Conservation (phyloP, 2,797 vertebrate genomes). For the Vespertilio murinus region DNA sequence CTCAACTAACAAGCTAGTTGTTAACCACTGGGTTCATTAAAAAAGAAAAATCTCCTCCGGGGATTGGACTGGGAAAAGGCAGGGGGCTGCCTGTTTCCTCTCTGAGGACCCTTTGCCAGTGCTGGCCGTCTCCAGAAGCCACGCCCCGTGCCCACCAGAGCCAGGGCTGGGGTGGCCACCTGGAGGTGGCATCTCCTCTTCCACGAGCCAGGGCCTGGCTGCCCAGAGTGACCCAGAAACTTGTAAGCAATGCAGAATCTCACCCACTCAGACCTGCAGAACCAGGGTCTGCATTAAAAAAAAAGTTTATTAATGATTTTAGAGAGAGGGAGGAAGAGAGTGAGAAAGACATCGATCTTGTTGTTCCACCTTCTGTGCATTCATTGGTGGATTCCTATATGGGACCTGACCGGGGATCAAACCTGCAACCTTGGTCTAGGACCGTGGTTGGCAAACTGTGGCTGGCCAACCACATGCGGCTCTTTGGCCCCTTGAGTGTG, state of each 20-base stretch:
- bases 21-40: conserved; percentile 77
- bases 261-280: not conserved
- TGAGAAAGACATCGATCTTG: not conserved
- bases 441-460: too few species aligned
- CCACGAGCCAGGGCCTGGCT: not conserved
- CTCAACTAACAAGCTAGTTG: conserved; percentile 80
- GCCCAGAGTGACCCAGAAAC: not conserved
- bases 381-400: not conserved
- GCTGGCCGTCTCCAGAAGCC: not conserved
- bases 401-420: not conserved
- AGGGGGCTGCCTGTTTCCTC: not conserved
- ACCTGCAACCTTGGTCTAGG: not conserved
- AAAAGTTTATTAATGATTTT: not conserved
- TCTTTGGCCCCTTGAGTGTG: too few species aligned
- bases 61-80: conserved; percentile 33
- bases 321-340: not conserved
- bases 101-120: not conserved
- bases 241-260: not conserved
- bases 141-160: not conserved
- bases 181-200: not conserved
- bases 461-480: too few species aligned
- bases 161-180: not conserved
- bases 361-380: not conserved
- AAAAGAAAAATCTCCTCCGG: conserved; percentile 68
- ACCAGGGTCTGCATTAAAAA: not conserved